phyloP scores from a whole-genome alignment of 2,113 vertebrate species.

The Tragelaphus imberbis region DNA sequence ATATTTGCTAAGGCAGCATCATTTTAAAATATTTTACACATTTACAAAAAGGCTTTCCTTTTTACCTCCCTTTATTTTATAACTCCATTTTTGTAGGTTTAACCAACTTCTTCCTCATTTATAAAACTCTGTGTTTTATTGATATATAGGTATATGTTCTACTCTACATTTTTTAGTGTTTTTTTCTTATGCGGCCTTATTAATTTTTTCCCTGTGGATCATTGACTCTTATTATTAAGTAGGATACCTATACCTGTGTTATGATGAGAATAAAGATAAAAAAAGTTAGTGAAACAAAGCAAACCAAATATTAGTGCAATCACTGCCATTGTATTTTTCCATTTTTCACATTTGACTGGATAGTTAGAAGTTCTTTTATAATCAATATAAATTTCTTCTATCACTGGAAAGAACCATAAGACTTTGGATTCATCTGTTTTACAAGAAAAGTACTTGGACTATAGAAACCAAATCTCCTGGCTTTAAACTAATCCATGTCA shows the following conservation, averaged over 20 bases:
- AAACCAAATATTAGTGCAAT: background rate
- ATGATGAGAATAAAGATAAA: background rate
- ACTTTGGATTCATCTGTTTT: slow-evolving; percentile 41
- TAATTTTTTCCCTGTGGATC: background rate
- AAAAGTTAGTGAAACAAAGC: background rate
- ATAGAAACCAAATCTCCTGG: background rate
- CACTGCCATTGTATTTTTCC: background rate
- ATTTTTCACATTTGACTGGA: background rate
- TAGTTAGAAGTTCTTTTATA: background rate
- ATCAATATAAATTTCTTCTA: slow-evolving; percentile 4
- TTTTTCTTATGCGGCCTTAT: background rate
- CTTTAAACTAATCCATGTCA: slow-evolving; percentile 27
- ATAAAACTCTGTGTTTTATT: background rate
- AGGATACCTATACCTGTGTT: background rate
- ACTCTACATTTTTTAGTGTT: background rate
- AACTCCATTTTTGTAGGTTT: background rate
- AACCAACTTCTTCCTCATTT: background rate
- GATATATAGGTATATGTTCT: background rate
- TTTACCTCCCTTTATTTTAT: background rate
- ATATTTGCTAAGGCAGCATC: background rate
- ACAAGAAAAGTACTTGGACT: background rate
- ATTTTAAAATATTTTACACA: background rate
- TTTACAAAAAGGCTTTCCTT: background rate
- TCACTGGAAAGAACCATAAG: background rate
- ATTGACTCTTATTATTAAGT: background rate